Percentiles rank a stretch among this genome's conserved stretches.
phyloP scores from a whole-genome alignment of 2,888 invertebrate genomes.

The Augiades crinisus region DNA sequence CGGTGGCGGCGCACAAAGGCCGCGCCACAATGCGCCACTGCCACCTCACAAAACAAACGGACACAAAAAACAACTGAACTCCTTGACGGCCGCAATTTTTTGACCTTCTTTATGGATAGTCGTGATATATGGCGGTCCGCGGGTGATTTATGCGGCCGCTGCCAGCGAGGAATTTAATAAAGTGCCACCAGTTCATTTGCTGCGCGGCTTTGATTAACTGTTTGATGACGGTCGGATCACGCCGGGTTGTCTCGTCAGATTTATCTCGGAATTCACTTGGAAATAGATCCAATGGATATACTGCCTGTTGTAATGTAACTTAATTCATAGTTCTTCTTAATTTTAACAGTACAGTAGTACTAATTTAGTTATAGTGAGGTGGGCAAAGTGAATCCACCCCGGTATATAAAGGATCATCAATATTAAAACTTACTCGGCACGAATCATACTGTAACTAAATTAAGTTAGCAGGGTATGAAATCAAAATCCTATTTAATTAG shows the following conservation, averaged over 20 bases:
- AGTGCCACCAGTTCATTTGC: conserved; percentile 23
- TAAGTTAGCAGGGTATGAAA: no score
- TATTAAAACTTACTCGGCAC: no score
- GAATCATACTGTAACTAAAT: no score
- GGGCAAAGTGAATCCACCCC: no score
- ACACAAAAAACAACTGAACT: conserved; percentile 39
- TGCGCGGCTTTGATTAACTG: neutral
- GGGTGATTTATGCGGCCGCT: conserved; percentile 32
- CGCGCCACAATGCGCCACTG: conserved; percentile 17
- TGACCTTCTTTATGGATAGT: conserved; percentile 42
- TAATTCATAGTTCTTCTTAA: no score
- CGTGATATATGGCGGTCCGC: conserved; percentile 51
- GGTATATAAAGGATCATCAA: no score
- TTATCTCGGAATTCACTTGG: neutral
- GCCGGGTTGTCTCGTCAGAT: neutral
- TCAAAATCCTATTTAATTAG: no score
- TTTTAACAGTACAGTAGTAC: no score
- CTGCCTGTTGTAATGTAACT: no score
- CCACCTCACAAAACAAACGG: conserved; percentile 24
- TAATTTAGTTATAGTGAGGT: no score
- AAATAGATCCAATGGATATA: no score
- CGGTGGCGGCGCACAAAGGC: conserved; percentile 13
- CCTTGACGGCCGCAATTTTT: conserved; percentile 52
- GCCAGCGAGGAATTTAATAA: conserved; percentile 28
- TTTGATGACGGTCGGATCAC: conserved; percentile 1